Evolutionary conservation across 64 coral and sea anemone species (phyloP).

Genomic region (Stichodactyla helianthus): DNA sequence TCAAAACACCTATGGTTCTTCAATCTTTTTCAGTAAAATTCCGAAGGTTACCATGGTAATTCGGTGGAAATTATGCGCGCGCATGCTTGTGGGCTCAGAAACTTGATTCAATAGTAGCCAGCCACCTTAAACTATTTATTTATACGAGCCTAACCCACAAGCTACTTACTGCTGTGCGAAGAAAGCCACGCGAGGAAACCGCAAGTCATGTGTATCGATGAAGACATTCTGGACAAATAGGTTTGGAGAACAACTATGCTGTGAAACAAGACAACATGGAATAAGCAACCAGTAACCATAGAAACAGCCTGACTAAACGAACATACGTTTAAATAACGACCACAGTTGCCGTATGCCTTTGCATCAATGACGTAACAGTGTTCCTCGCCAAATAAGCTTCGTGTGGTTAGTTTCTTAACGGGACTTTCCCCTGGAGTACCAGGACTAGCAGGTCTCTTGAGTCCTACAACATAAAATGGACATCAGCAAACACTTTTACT

Average conservation of each 20-base stretch:
- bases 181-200: conserved; percentile 95
- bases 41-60: too few relatives aligned
- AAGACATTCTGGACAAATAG: conserved; percentile 98
- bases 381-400: conserved; percentile 82
- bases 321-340: conserved; percentile 87
- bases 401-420: conserved; percentile 62
- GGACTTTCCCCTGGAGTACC: not conserved
- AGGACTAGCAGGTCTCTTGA: conserved; percentile 8
- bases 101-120: too few relatives aligned
- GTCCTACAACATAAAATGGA: not conserved
- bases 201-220: conserved; percentile 93
- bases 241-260: conserved; percentile 97
- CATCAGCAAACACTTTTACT: not conserved
- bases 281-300: not conserved
- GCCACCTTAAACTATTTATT: too few relatives aligned
- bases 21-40: too few relatives aligned
- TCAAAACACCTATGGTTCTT: too few relatives aligned
- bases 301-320: not conserved
- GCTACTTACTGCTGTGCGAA: conserved; percentile 96
- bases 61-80: too few relatives aligned
- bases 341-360: conserved; percentile 98
- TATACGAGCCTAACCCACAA: too few relatives aligned
- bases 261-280: conserved; percentile 26
- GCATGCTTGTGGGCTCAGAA: too few relatives aligned
- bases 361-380: conserved; percentile 98